phyloP scores from a whole-genome alignment of 2,888 invertebrate species.

The Girardia tigrina region DNA sequence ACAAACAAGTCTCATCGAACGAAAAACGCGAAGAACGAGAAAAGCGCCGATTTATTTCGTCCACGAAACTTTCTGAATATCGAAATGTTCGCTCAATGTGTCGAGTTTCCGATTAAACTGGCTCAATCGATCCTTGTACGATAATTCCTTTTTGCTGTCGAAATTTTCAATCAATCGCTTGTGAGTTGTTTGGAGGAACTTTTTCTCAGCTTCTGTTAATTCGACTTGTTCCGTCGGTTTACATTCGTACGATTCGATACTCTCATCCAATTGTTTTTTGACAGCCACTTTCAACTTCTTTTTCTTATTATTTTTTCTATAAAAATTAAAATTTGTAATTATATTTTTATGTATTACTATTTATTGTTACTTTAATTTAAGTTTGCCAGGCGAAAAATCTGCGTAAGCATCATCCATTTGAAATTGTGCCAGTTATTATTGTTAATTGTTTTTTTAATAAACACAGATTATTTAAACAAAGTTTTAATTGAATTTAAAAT shows the following conservation, averaged over 20 bases:
- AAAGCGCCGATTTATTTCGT: too few relatives aligned
- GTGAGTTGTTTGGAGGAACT: background rate
- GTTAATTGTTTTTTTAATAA: too few relatives aligned
- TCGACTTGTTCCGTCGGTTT: background rate
- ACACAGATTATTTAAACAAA: too few relatives aligned
- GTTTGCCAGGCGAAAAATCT: background rate
- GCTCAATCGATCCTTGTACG: background rate
- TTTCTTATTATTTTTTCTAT: background rate
- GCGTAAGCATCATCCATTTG: too few relatives aligned
- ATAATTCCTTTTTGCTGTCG: conserved; percentile 7
- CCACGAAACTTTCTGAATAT: conserved; percentile 3
- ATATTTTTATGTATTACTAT: too few relatives aligned
- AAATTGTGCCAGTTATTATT: too few relatives aligned
- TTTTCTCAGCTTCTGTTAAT: background rate
- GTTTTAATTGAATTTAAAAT: too few relatives aligned
- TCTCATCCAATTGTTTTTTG: background rate
- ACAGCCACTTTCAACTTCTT: background rate
- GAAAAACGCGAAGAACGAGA: too few relatives aligned
- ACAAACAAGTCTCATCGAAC: too few relatives aligned
- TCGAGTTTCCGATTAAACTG: background rate
- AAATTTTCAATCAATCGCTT: background rate
- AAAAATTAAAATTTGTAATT: too few relatives aligned
- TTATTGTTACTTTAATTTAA: background rate
- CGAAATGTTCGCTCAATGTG: background rate
- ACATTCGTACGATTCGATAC: background rate